Conservation (phyloP, 2,113 vertebrate genomes). For the Spheniscus mendiculus region DNA sequence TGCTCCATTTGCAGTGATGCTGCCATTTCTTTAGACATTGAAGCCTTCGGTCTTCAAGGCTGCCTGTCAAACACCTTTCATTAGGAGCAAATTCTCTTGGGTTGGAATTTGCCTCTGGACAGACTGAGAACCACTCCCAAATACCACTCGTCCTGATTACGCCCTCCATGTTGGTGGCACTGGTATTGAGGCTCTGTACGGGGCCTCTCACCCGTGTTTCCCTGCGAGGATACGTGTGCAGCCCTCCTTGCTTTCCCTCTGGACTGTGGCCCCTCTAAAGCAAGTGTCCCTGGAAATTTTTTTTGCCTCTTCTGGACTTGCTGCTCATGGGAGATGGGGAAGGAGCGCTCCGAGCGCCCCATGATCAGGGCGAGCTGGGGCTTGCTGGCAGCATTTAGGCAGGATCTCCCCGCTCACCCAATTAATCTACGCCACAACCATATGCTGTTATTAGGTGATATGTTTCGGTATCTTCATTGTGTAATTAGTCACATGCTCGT, state of each 20-base stretch:
- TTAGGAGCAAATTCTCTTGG: background rate
- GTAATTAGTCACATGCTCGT: slow-evolving; percentile 56
- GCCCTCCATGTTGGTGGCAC: rapidly evolving
- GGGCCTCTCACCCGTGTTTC: background rate
- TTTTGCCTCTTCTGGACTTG: background rate
- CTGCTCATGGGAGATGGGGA: background rate
- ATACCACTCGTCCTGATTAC: background rate
- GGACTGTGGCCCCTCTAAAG: background rate
- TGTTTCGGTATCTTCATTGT: slow-evolving; percentile 44
- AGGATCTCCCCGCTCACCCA: background rate
- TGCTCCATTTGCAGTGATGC: background rate
- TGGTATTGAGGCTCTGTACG: background rate
- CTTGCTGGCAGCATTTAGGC: slow-evolving; percentile 20
- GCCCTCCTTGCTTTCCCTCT: background rate
- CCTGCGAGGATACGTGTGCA: rapidly evolving
- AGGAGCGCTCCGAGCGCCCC: background rate
- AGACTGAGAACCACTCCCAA: slow-evolving; percentile 39
- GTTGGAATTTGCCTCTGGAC: slow-evolving; percentile 33
- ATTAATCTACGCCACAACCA: background rate
- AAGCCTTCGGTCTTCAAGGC: background rate
- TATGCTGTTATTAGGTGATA: slow-evolving; percentile 44
- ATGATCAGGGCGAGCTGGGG: background rate
- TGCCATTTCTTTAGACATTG: background rate
- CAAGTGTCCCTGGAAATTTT: background rate
- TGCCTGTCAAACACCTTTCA: slow-evolving; percentile 8